Base-by-base conservation (phyloP, 2,888 invertebrate species). In the Helleia helle region DNA sequence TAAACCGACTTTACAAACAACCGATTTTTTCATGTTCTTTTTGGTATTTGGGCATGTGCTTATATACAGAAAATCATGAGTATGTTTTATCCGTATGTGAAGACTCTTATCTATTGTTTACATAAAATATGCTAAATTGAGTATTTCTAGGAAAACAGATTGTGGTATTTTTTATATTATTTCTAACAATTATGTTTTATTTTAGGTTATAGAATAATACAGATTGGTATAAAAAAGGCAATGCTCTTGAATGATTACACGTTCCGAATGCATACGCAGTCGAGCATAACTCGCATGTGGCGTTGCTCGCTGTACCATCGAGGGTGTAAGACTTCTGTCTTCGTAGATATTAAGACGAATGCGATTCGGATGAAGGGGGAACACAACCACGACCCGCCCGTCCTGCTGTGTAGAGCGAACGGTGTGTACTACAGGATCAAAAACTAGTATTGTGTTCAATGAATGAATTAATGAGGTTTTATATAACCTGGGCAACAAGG, bases 291-390 rank as follows among this genome's bases (percentile, higher is more conserved):
- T 2, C 46, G 41, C 40, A 43, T 46, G 2, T 61, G 59, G 60
- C 60, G 58, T 47, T 63, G 62, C 40, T 28, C 54, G 1, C 45
- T 42, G 17, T 62, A 63, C 46, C 60, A 60, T 41, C 46, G 49
- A 0, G 59, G 59, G 0, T 63, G 63, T 41, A 50, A 40, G 38
- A 54, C 48, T 2, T 26, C 43, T 0, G 42, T 57, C 2, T 24
- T 49, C 6, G 59, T 42, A 8, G 1, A n/a, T n/a, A n/a, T n/a
- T 3, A 37, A 45, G 2, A 37, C 30, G 13, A 28, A 15, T 6
- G 31, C 42, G 2, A 7, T 36, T 3, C 18, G 24, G 9, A 9
- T 24, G 0, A 36, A 24, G 8, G 36, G 36, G 1, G 22, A 13
- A 1, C 36, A 36, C 12, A 36, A 17, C 24, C 36, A 36, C 1